Evolutionary conservation across 2,113 vertebrate genomes (phyloP).

Genomic region (Gymnarchus niloticus): DNA sequence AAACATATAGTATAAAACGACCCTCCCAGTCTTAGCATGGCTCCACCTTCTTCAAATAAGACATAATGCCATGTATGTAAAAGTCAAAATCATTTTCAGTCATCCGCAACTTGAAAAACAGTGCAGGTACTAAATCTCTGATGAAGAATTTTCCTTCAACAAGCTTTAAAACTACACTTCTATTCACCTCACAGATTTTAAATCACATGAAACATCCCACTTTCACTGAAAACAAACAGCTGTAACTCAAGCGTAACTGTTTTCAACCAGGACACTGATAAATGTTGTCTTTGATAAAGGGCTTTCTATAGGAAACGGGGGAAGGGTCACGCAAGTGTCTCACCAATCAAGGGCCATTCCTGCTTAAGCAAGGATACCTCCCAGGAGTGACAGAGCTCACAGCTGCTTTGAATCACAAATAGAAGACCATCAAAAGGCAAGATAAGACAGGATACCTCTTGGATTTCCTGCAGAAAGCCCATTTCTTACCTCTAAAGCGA

Average conservation of each 20-base stretch:
- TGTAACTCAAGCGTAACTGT: neutral
- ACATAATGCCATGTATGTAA: no score
- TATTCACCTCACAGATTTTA: neutral
- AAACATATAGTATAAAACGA: no score
- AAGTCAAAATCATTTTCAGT: no score
- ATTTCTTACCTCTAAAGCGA: no score
- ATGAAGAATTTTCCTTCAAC: no score
- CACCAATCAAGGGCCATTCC: conserved; percentile 38
- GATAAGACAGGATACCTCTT: neutral
- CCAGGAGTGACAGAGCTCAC: conserved; percentile 18
- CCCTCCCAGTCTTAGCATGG: no score
- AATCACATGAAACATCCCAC: neutral
- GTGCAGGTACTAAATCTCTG: no score
- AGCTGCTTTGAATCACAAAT: conserved; percentile 13
- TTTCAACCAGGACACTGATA: neutral
- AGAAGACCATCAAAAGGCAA: neutral
- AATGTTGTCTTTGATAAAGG: conserved; percentile 41
- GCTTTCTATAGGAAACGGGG: neutral
- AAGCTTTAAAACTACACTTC: neutral
- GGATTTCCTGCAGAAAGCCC: no score
- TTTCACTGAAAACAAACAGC: conserved; percentile 16
- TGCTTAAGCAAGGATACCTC: conserved; percentile 27
- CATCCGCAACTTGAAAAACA: no score
- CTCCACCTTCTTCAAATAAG: no score
- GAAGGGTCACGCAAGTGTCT: conserved; percentile 34